A percentile compares a stretch with the other conserved stretches of the same genome.
These are phyloP conservation scores for Schlechtendalia chinensis DNA, from an alignment of 1,140 invertebrate genomes.

Conservation along the genomic window DNA sequence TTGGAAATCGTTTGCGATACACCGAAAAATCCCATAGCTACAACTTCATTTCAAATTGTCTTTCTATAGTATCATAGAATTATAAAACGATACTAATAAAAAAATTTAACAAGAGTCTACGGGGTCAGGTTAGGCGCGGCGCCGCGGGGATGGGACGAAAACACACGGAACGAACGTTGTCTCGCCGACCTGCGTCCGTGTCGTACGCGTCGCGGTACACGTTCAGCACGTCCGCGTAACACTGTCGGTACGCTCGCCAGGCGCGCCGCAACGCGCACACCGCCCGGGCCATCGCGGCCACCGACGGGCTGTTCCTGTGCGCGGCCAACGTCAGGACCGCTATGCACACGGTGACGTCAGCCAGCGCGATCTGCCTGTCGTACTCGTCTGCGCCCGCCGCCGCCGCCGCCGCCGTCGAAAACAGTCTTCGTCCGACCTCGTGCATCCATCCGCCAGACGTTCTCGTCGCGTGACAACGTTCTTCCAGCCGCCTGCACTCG, in stretches of 20 bases:
- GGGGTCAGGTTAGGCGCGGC: no score
- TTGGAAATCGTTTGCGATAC: no score
- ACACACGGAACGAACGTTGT: no score
- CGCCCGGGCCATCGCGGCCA: background rate
- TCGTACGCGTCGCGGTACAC: conserved; percentile 3
- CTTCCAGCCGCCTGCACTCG: conserved; percentile 4
- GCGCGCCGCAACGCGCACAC: background rate
- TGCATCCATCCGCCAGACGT: background rate
- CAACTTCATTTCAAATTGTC: no score
- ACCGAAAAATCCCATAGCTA: no score
- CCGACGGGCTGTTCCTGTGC: background rate
- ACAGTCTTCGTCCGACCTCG: background rate
- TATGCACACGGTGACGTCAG: background rate
- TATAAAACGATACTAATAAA: no score
- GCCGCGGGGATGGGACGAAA: no score
- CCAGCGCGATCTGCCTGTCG: conserved; percentile 6
- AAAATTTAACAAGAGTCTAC: no score
- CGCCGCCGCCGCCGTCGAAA: background rate
- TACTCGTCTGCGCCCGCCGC: background rate
- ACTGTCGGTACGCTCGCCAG: conserved; percentile 24
- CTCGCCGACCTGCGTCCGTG: background rate
- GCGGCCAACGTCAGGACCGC: background rate
- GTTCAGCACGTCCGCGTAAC: conserved; percentile 1
- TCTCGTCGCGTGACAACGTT: background rate
- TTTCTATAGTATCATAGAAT: no score